Percentiles rank a stretch among this genome's conserved stretches.
Conservation (phyloP, 2,797 vertebrate species). For the Stomatorhinus walkeri region DNA sequence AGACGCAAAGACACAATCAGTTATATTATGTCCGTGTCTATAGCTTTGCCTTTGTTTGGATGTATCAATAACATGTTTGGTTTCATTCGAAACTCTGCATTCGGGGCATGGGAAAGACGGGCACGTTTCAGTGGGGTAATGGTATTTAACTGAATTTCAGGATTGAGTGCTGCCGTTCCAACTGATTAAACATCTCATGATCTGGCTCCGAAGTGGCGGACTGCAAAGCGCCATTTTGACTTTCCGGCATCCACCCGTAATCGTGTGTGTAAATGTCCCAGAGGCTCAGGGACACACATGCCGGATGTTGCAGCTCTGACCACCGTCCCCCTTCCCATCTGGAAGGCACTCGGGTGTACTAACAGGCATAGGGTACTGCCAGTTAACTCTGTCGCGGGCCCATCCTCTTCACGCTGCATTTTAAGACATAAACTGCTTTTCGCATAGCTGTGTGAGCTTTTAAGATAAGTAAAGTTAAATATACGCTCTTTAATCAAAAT, state of each 20-base stretch:
- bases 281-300: background rate
- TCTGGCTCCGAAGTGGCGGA: background rate
- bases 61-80: background rate
- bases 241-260: background rate
- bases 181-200: conserved; percentile 8
- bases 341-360: background rate
- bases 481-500: background rate
- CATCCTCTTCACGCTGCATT: background rate
- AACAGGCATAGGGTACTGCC: background rate
- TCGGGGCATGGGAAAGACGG: background rate
- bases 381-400: background rate
- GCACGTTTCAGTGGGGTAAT: background rate
- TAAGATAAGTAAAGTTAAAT: background rate
- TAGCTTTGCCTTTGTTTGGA: background rate
- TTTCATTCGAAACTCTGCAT: background rate
- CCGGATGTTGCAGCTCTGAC: background rate
- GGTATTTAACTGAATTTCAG: background rate
- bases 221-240: background rate
- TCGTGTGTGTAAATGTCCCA: background rate
- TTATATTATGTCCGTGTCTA: background rate
- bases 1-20: background rate
- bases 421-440: background rate
- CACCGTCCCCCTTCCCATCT: background rate
- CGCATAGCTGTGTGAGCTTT: background rate
- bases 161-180: background rate